Evolutionary conservation across 1,140 invertebrate genomes (phyloP).

Genomic region (Bactericera cockerelli): DNA sequence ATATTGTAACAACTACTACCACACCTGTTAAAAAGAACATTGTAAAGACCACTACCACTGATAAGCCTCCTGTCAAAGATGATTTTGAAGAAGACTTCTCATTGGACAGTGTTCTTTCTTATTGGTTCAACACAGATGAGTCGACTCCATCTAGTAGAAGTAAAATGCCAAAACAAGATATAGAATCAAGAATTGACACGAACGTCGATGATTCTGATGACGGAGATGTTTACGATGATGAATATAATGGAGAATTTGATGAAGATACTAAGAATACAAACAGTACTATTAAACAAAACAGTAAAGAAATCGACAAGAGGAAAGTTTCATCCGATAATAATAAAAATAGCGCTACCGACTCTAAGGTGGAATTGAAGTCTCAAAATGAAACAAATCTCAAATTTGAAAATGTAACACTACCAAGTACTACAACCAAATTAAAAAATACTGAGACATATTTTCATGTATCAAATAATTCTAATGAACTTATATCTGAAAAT

Average conservation of each 20-base stretch:
- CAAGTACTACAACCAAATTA: too few species aligned
- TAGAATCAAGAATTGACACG: slow-evolving; percentile 2
- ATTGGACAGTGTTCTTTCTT: slow-evolving; percentile 15
- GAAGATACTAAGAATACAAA: neutral
- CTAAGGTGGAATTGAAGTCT: too few species aligned
- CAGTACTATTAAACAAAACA: neutral
- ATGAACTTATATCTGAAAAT: too few species aligned
- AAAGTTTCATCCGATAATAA: too few species aligned
- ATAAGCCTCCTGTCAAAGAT: neutral
- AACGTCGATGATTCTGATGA: neutral
- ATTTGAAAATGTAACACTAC: too few species aligned
- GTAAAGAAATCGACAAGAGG: too few species aligned
- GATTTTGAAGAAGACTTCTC: slow-evolving; percentile 9
- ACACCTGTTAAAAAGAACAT: neutral
- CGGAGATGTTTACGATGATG: neutral
- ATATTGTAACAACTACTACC: neutral
- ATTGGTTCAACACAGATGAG: slow-evolving; percentile 5
- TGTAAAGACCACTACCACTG: neutral
- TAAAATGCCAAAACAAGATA: neutral
- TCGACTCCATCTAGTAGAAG: neutral
- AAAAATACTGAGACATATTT: too few species aligned
- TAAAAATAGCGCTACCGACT: too few species aligned
- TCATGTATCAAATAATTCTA: too few species aligned
- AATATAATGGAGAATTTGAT: neutral
- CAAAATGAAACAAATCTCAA: too few species aligned